Base-by-base conservation (phyloP, 1,140 invertebrate species). In the Pseudomyrmex gracilis region DNA sequence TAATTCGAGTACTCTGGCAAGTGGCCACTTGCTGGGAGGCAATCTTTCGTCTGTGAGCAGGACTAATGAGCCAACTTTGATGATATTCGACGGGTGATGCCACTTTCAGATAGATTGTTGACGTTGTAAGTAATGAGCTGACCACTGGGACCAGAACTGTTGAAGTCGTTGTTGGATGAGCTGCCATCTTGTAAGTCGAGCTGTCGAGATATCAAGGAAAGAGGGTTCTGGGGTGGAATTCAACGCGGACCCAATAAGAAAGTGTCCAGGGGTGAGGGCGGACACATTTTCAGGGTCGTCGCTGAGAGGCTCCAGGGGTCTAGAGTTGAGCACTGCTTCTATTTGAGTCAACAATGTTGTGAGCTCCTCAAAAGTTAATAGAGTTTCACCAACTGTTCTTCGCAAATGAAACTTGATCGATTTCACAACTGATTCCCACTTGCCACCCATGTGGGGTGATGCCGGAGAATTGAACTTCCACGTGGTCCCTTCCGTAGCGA, bases 401-500 rank as follows among this genome's bases (percentile, higher is more conserved):
- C 8, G 47, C 9, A 93, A 49, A 53, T 91, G 85, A 17, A 85
- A 63, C 77, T 92, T 91, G 0, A 89, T 74, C 1, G 90, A 84
- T 51, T 92, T 89, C 0, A 94, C 90, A 0, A 73, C 87, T 17
- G 90, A 85, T 22, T 86, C 73, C 70, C 84, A 83, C 49, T 45
- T 22, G 12, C 73, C 82, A 2, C 64, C 64, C 55, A 84, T 71
- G 53, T 87, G 61, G 2, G 73, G 76, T 3, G 82, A 55, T 24
- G 64, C 1, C 0, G 67, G 80, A 7, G 74, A 71, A 13, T 61
- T 82, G 15, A 86, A 78, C 3, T 67, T 47, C 77, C 77, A 86
- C 1, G 53, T 67, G 7, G 71, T 78, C 12, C 66, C 77, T 10
- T 86, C 53, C 0, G 78, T 20, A 0, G 49, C 45, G 0, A 71